Evolutionary conservation across 2,113 vertebrate genomes (phyloP).

Genomic region (Lamprotornis superbus): DNA sequence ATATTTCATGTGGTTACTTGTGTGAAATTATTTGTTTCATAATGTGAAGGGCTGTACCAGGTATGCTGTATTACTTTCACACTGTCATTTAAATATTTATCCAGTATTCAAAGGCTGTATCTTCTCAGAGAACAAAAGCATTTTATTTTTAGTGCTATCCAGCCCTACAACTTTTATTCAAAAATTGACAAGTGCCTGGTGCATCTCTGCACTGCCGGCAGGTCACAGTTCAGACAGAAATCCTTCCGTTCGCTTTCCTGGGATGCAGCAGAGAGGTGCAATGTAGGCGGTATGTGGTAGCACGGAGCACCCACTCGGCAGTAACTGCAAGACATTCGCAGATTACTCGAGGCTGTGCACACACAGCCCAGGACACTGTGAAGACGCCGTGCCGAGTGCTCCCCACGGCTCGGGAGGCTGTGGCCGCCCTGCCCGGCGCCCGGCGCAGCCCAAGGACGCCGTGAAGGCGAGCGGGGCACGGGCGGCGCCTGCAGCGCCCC

Average conservation of each 20-base stretch:
- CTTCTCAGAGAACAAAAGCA: background rate
- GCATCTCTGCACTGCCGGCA: background rate
- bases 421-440: accelerated
- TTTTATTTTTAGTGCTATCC: background rate
- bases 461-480: accelerated
- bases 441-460: background rate
- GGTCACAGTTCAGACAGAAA: background rate
- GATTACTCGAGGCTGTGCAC: background rate
- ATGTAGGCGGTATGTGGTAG: accelerated
- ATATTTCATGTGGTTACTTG: background rate
- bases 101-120: background rate
- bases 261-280: accelerated
- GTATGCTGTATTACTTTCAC: background rate
- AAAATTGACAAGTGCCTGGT: accelerated
- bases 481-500: background rate
- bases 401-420: background rate
- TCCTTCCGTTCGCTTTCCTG: accelerated
- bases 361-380: accelerated
- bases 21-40: background rate
- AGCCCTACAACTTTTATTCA: background rate
- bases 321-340: too few species aligned
- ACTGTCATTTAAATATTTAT: background rate
- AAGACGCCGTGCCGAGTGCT: accelerated
- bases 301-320: accelerated
- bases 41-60: accelerated